Base-by-base conservation (phyloP, 2,113 vertebrate species). In the Paraplagusia blochii region DNA sequence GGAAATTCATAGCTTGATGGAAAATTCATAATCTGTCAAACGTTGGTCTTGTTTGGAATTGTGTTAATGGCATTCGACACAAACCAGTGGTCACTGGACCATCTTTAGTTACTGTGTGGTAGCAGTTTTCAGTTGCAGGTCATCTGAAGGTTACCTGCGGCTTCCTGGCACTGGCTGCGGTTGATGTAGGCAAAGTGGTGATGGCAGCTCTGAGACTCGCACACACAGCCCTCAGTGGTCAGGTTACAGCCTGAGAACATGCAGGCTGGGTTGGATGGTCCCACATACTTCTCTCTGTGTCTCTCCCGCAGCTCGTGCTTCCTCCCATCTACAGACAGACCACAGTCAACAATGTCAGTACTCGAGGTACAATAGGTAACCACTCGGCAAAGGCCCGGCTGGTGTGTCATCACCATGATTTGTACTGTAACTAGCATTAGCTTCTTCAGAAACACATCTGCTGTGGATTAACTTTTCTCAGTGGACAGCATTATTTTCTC, bases 201-300 rank as follows among this genome's bases (percentile, higher is more conserved):
- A 54, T 77, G 78, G 87, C 91, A 92, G 87, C 89, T 90, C 69
- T 88, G 88, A 62, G 89, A 87, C 58, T 90, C 83, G 16, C 89
- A 92, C 76, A 88, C 69, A 15, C 91, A 92, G 46, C 90, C 89
- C 17, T 82, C 74, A 0, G 82, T 8, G 44, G 90, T 92, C 85
- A 92, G 85, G 83, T 92, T 92, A 84, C 90, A 92, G 8, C 90
- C 90, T 7, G 90, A 91, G 77, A 90, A 92, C 68, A 81, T 53
- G 66, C 90, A 92, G 45, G 75, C 86, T 4, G 86, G 85, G 66
- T 85, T 80, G 44, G 83, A 68, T 1, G 86, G 83, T 33, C 88
- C 88, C 73, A 88, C 88, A 53, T 85, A 88, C 82, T 77, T 90
- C 67, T 86, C 81, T 46, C 68, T 72, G 77, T 84, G 82, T 34